phyloP scores from a whole-genome alignment of 2,113 vertebrate genomes.

The Cichladusa arquata region DNA sequence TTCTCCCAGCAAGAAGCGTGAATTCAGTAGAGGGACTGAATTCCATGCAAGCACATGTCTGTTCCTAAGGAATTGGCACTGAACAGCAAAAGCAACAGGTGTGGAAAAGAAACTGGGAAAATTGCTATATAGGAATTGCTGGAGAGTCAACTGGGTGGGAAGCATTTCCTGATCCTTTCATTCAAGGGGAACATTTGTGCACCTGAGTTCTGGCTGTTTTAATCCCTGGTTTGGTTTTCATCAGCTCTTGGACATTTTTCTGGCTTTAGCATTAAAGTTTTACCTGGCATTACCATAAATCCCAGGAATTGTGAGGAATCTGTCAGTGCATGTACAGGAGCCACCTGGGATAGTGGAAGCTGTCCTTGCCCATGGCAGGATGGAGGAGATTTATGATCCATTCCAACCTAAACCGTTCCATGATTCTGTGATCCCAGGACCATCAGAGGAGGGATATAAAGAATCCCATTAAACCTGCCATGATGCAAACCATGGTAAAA shows the following conservation, averaged over 20 bases:
- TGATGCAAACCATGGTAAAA: accelerated
- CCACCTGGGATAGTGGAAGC: neutral
- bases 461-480: neutral
- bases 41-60: neutral
- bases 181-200: neutral
- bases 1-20: neutral
- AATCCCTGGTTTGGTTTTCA: neutral
- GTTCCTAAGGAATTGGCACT: neutral
- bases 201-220: neutral
- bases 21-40: neutral
- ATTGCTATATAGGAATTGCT: neutral
- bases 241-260: neutral
- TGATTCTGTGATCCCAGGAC: neutral
- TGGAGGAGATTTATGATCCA: neutral
- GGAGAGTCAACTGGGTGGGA: neutral
- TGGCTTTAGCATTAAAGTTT: neutral
- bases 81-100: neutral
- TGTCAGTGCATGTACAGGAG: accelerated
- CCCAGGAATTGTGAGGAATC: neutral
- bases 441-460: neutral
- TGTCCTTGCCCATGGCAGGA: neutral
- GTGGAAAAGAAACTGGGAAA: neutral
- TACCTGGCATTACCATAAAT: neutral
- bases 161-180: neutral
- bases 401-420: neutral